Base-by-base conservation (phyloP, 2,888 invertebrate genomes). In the Sesia bembeciformis region DNA sequence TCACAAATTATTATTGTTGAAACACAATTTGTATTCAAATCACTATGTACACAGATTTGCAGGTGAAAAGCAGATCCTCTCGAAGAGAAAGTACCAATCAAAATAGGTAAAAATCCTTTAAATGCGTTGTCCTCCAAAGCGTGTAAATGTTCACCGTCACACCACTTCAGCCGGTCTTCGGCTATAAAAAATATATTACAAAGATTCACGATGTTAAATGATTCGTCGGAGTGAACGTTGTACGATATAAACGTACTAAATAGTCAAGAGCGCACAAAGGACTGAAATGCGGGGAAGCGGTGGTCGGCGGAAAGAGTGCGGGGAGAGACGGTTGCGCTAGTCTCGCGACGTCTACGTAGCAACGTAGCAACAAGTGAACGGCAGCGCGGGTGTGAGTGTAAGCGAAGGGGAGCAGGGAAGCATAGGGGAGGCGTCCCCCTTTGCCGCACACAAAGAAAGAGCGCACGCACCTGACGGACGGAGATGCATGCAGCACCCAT, bases 291-390 rank as follows among this genome's bases (percentile, higher is more conserved):
- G 82, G 83, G 79, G 78, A 72, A 70, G 65, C 65, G 69, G 64
- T 40, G 52, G 52, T 52, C n/a, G 39, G 8, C 5, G 52, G 52
- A 40, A 52, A 52, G 23, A 40, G 40, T 62, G 64, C 66, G 78
- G 80, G 73, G 81, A 74, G 64, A 66, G 65, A 67, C 68, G 64
- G 65, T 68, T 76, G 81, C 84, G 84, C 80, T 73, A 78, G 81
- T 78, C 81, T 81, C 80, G 74, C 74, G 65, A 60, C 64, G 64
- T 60, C 64, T 61, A 62, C 63, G 60, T 67, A 64, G 58, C 75
- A 67, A 70, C 74, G 78, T 76, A 76, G 87, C 88, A 88, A 89
- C 87, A 88, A 88, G 87, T 88, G 86, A 86, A 81, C 84, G 84
- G 79, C 74, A 65, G 66, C 70, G 76, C 73, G 81, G 81, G 80